These are phyloP conservation scores for Paralvinella palmiformis DNA, from an alignment of 1,140 invertebrate species.

Conservation along the genomic window DNA sequence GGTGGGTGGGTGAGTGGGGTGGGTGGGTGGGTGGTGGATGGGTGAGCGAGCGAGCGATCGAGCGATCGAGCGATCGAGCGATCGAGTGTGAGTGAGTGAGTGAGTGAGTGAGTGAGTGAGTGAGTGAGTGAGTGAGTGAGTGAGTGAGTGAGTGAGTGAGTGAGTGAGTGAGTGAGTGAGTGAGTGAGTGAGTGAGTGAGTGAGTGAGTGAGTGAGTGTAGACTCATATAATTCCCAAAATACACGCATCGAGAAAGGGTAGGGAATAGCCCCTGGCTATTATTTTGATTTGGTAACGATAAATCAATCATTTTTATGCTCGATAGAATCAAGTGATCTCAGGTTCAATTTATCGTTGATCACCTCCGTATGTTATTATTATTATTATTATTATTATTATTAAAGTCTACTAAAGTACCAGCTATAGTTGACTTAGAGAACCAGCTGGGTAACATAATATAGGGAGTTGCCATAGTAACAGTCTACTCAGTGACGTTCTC, in stretches of 20 bases:
- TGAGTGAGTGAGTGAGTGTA: conserved; percentile 13
- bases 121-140: background rate
- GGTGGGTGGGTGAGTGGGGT: background rate
- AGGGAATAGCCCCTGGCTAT: no score
- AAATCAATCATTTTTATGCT: no score
- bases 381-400: no score
- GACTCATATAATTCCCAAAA: background rate
- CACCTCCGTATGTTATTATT: no score
- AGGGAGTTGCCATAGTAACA: no score
- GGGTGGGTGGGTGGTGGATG: background rate
- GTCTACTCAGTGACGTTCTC: no score
- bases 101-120: background rate
- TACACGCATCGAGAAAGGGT: background rate
- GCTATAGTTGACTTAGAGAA: no score
- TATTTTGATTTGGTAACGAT: no score
- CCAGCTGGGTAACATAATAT: no score
- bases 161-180: conserved; percentile 17
- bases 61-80: background rate
- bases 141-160: conserved; percentile 1
- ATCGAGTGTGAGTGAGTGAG: background rate
- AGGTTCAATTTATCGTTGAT: no score
- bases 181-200: conserved; percentile 16
- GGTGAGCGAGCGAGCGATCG: background rate
- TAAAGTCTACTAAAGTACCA: no score
- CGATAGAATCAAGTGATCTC: no score